These are phyloP conservation scores for Andrena bucephala DNA, from an alignment of 2,888 invertebrate genomes.

Conservation along the genomic window DNA sequence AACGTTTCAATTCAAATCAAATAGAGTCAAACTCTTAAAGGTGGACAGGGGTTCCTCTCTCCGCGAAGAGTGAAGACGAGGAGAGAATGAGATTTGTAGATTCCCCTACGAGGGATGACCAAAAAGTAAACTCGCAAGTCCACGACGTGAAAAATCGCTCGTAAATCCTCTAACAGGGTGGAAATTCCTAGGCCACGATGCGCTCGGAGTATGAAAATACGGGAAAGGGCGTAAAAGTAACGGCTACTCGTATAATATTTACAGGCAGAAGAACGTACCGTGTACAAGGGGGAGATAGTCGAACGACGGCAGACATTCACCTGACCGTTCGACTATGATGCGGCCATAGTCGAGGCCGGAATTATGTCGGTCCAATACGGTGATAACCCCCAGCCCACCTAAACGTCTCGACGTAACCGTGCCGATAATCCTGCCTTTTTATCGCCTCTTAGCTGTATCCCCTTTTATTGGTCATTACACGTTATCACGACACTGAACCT, in stretches of 20 bases:
- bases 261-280: slow-evolving; percentile 12
- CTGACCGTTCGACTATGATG: slow-evolving; percentile 27
- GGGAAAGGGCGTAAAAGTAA: slow-evolving; percentile 31
- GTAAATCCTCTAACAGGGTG: slow-evolving; percentile 34
- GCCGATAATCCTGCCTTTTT: slow-evolving; percentile 57
- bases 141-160: slow-evolving; percentile 22
- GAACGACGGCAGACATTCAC: slow-evolving; percentile 11
- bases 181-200: slow-evolving; percentile 2
- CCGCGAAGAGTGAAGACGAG: no score
- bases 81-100: not conserved
- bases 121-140: not conserved
- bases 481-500: slow-evolving; percentile 51
- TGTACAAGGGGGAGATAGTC: slow-evolving; percentile 18
- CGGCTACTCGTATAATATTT: slow-evolving; percentile 48
- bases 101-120: not conserved
- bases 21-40: no score
- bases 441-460: slow-evolving; percentile 58
- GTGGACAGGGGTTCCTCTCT: no score
- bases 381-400: slow-evolving; percentile 32
- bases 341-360: slow-evolving; percentile 10
- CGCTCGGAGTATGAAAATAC: not conserved
- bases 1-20: no score
- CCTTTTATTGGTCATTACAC: slow-evolving; percentile 52
- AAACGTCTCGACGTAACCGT: slow-evolving; percentile 33
- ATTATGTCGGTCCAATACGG: slow-evolving; percentile 48